phyloP scores from a whole-genome alignment of 2,888 invertebrate species.

The Rotaria socialis region DNA sequence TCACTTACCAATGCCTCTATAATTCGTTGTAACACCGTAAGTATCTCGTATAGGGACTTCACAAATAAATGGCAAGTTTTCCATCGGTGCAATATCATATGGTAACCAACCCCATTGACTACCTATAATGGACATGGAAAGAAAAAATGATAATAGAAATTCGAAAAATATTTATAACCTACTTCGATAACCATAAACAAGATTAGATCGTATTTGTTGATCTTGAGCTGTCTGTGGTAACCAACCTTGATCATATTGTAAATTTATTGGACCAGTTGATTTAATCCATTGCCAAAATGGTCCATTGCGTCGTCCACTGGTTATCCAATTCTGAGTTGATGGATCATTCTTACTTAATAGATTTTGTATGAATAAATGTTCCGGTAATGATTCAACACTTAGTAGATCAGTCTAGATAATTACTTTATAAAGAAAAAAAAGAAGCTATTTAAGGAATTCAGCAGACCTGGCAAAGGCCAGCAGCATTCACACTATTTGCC shows the following conservation, averaged over 20 bases:
- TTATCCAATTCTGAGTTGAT: constrained; percentile 41
- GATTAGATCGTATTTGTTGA: constrained; percentile 35
- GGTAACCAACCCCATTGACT: constrained; percentile 46
- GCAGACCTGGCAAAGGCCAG: constrained; percentile 40
- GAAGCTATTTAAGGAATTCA: background rate
- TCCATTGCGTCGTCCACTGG: constrained; percentile 43
- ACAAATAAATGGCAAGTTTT: constrained; percentile 42
- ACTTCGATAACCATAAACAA: constrained; percentile 45
- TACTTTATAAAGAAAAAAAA: background rate
- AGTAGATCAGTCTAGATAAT: constrained; percentile 37
- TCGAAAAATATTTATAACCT: background rate
- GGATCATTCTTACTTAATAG: constrained; percentile 41
- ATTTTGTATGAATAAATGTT: constrained; percentile 46
- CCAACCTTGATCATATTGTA: constrained; percentile 45
- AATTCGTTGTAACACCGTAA: constrained; percentile 37
- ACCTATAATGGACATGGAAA: constrained; percentile 1
- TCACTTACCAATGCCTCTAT: constrained; percentile 42
- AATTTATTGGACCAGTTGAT: constrained; percentile 11
- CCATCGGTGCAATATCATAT: constrained; percentile 34
- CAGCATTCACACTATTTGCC: constrained; percentile 37
- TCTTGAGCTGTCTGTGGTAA: constrained; percentile 36
- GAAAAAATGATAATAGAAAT: background rate
- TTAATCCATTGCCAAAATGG: constrained; percentile 42
- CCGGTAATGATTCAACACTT: constrained; percentile 41
- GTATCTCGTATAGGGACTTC: constrained; percentile 44